A percentile compares a stretch with the other conserved stretches of the same genome.
Conservation (phyloP, 2,888 invertebrate genomes). For the Diplazon laetatorius region DNA sequence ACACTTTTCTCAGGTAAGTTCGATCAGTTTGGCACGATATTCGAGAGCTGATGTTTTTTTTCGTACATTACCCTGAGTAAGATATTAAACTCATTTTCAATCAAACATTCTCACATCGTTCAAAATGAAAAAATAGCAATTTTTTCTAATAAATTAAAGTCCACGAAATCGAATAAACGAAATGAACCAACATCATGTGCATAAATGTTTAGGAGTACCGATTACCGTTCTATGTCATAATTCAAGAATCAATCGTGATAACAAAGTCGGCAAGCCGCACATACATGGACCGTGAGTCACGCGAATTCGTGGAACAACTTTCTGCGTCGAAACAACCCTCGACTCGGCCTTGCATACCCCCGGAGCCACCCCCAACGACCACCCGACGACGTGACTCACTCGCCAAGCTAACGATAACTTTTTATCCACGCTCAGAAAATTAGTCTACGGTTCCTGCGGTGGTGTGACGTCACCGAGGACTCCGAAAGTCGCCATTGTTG, state of each 20-base stretch:
- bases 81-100: too few relatives aligned
- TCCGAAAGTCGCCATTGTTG: conserved; percentile 39
- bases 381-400: conserved; percentile 61
- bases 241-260: conserved; percentile 11
- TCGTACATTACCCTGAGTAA: too few relatives aligned
- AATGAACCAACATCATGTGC: too few relatives aligned
- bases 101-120: too few relatives aligned
- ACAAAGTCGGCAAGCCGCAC: conserved; percentile 12
- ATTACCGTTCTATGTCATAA: conserved; percentile 8
- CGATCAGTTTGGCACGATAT: neutral
- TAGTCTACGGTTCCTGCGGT: neutral
- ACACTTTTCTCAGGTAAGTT: too few relatives aligned
- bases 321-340: conserved; percentile 39
- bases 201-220: too few relatives aligned
- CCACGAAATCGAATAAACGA: too few relatives aligned
- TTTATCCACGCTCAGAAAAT: conserved; percentile 4
- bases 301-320: conserved; percentile 56
- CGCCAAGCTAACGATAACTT: conserved; percentile 38
- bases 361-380: neutral
- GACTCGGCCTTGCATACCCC: conserved; percentile 54
- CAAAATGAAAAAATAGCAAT: too few relatives aligned
- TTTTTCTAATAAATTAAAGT: too few relatives aligned
- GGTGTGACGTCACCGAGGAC: conserved; percentile 50
- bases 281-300: conserved; percentile 70
- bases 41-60: neutral